Percentiles rank a stretch among this genome's conserved stretches.
These are phyloP conservation scores for Phorcus lineatus DNA, from an alignment of 2,888 invertebrate genomes.

Conservation along the genomic window DNA sequence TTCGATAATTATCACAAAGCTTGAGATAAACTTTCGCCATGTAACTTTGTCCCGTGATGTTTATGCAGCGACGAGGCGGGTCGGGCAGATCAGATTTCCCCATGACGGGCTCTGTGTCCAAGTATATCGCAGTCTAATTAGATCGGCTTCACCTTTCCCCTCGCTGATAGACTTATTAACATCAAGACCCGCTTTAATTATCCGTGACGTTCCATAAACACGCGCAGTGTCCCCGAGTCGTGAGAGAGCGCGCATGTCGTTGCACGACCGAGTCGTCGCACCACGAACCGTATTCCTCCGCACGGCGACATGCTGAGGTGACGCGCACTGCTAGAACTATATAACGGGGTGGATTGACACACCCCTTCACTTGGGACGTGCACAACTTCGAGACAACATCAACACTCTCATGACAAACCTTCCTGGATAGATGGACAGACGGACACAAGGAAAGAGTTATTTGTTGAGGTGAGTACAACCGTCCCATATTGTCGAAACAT, in stretches of 20 bases:
- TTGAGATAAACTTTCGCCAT: neutral
- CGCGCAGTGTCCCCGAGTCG: neutral
- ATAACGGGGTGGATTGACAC: slow-evolving; percentile 7
- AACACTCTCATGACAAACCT: no score
- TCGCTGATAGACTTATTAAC: slow-evolving; percentile 19
- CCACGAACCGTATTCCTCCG: neutral
- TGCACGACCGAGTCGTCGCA: slow-evolving; percentile 1
- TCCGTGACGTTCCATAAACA: slow-evolving; percentile 16
- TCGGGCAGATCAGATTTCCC: neutral
- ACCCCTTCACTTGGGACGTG: neutral
- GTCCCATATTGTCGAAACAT: no score
- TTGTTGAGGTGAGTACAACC: no score
- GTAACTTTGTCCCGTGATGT: neutral
- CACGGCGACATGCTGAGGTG: slow-evolving; percentile 4
- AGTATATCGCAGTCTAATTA: neutral
- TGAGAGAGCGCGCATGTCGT: slow-evolving; percentile 16
- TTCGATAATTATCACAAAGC: neutral
- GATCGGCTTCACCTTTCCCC: slow-evolving; percentile 4
- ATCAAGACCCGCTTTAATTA: slow-evolving; percentile 16
- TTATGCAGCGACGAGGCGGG: neutral
- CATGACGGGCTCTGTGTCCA: neutral
- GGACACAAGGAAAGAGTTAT: no score
- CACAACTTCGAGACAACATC: neutral
- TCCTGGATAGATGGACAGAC: no score
- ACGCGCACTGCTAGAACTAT: neutral